Evolutionary conservation across 2,888 invertebrate genomes (phyloP), one percentile per base, ranked within the genome.

Genomic region (Machimus rusticus): DNA sequence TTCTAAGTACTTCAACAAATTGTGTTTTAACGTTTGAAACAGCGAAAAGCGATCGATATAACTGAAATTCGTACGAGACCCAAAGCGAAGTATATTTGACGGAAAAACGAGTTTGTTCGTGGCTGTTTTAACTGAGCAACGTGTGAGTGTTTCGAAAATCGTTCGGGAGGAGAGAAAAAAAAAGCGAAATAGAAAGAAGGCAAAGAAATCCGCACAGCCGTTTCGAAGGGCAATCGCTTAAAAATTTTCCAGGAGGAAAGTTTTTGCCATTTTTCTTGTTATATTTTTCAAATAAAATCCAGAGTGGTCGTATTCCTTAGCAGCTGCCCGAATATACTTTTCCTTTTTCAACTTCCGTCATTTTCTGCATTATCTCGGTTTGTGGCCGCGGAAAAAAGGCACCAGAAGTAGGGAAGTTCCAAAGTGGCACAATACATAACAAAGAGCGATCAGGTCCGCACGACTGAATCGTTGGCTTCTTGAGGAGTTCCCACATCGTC

Each of bases 371-470:
- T 51, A 23, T 79, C 82, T 82, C 66, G 66, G 37, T 82, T 82
- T 82, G 82, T 82, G 82, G 39, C 57, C 55, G 55, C 57, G 37
- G 37, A 51, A 31, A 51, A 82, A 82, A 82, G 28, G 34, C 57
- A 55, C 12, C 46, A 57, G 57, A 81, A 81, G 81, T 81, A 81
- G 51, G 31, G 57, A 82, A 82, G 82, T 66, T 57, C 55, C 82
- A 66, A 82, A 82, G 82, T 82, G 66, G 82, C 82, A 82, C 82
- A 82, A 82, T 66, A 82, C 82, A 82, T 82, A 82, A 82, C 57
- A 82, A 66, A 82, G 37, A 81, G 34, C 82, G 82, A 82, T 66
- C 66, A 66, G 57, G 57, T 66, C 57, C 37, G 37, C 14, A 37
- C 57, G 57, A 82, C 37, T 66, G 66, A 66, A 66, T 66, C 66